Evolutionary conservation across 2,888 invertebrate species (phyloP).

Genomic region (Anthophora plumipes): DNA sequence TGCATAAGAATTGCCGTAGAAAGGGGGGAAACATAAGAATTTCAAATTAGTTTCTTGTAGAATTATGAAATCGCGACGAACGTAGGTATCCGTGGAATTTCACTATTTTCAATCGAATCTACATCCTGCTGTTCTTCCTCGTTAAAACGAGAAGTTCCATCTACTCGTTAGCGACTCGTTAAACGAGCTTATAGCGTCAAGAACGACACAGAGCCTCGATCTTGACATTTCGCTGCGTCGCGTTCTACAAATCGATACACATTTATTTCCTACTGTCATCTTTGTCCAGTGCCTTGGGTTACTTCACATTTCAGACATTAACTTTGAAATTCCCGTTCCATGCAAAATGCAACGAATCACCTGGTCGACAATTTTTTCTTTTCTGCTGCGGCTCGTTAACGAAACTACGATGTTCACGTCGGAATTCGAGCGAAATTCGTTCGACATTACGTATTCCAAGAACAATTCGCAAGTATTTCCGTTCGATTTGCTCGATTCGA

Average conservation of each 20-base stretch:
- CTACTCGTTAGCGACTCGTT: constrained; percentile 4
- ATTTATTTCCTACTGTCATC: constrained; percentile 1
- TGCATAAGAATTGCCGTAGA: background rate
- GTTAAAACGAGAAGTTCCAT: background rate
- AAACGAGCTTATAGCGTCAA: background rate
- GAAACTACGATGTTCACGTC: background rate
- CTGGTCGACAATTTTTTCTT: constrained; percentile 17
- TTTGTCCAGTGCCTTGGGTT: background rate
- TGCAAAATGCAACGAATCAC: constrained; percentile 24
- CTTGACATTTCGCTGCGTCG: constrained; percentile 48
- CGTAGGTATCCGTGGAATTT: constrained; percentile 5
- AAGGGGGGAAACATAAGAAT: background rate
- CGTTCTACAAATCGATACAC: constrained; percentile 29
- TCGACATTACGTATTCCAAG: no score
- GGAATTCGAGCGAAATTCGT: background rate
- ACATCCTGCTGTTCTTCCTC: background rate
- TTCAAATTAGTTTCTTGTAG: constrained; percentile 11
- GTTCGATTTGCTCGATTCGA: no score
- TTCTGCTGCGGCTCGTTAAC: background rate
- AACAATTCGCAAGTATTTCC: no score
- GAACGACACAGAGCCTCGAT: constrained; percentile 36
- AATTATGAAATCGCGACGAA: background rate
- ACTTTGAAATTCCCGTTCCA: constrained; percentile 6
- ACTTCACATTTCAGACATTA: constrained; percentile 18
- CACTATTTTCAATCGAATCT: background rate